Conservation (phyloP, 1,140 invertebrate species). For the Arctopsyche grandis region DNA sequence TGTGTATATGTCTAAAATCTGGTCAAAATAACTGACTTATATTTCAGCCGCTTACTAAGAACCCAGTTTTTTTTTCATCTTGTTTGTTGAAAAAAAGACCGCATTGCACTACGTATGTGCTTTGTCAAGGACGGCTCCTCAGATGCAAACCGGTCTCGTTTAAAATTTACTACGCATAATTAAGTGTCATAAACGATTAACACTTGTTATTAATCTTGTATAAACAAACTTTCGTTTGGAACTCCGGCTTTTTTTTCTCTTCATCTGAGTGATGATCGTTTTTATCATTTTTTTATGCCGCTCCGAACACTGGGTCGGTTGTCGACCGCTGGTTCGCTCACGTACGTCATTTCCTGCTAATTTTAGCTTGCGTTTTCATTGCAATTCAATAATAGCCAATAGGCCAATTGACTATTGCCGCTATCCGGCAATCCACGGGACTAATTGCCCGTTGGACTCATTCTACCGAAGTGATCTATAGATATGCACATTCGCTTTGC, state of each 20-base stretch:
- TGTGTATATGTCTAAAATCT: no score
- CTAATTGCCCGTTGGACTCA: constrained; percentile 19
- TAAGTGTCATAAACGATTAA: constrained; percentile 31
- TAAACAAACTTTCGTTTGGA: constrained; percentile 1
- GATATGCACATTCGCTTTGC: neutral
- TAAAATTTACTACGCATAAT: constrained; percentile 25
- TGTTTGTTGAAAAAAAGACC: no score
- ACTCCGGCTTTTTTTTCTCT: neutral
- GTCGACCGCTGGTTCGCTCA: neutral
- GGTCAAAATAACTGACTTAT: no score
- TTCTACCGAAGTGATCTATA: neutral
- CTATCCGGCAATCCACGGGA: neutral
- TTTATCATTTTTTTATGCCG: neutral
- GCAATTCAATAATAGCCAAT: constrained; percentile 11
- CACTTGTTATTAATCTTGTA: constrained; percentile 31
- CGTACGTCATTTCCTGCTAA: constrained; percentile 29
- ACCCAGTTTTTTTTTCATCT: no score
- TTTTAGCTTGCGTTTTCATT: constrained; percentile 24
- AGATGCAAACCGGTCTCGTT: constrained; percentile 10
- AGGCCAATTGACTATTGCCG: constrained; percentile 21
- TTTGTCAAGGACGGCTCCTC: constrained; percentile 11
- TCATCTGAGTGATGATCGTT: neutral
- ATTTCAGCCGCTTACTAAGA: no score
- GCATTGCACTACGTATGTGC: neutral
- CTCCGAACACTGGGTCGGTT: neutral